These are phyloP conservation scores for Kradibia gibbosae DNA, from an alignment of 1,140 invertebrate genomes.

Conservation along the genomic window DNA sequence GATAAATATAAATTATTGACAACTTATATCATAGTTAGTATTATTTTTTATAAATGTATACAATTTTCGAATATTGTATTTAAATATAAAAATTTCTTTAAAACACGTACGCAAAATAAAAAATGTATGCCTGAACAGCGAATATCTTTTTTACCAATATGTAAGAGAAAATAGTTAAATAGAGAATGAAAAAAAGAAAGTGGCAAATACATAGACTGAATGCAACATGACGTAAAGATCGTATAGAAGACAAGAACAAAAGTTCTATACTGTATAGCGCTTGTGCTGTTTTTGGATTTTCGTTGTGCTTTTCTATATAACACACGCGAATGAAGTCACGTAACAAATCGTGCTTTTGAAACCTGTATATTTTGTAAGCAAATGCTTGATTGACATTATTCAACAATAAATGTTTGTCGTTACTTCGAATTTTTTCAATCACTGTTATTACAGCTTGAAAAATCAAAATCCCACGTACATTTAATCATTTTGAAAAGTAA, in stretches of 20 bases:
- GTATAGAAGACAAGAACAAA: constrained; percentile 31
- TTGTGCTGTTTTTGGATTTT: constrained; percentile 1
- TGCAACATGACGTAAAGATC: neutral
- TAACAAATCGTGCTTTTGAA: neutral
- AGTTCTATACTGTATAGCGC: constrained; percentile 24
- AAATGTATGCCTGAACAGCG: neutral
- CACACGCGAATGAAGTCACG: neutral
- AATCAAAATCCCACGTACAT: too few relatives aligned
- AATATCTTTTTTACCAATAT: neutral
- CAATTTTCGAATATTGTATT: neutral
- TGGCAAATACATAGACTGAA: neutral
- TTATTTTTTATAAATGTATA: too few relatives aligned
- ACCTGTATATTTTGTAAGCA: neutral
- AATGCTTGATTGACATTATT: neutral
- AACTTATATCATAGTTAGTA: too few relatives aligned
- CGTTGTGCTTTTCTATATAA: neutral
- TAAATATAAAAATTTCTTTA: neutral
- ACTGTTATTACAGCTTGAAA: neutral
- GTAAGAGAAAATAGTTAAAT: neutral
- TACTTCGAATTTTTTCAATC: neutral
- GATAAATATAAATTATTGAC: too few relatives aligned
- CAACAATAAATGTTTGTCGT: neutral
- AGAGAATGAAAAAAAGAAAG: constrained; percentile 33
- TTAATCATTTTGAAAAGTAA: too few relatives aligned
- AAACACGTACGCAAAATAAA: neutral